Evolutionary conservation across 2,797 vertebrate species (phyloP), one percentile per base, ranked within the genome.

Genomic region (Rachycentron canadum): DNA sequence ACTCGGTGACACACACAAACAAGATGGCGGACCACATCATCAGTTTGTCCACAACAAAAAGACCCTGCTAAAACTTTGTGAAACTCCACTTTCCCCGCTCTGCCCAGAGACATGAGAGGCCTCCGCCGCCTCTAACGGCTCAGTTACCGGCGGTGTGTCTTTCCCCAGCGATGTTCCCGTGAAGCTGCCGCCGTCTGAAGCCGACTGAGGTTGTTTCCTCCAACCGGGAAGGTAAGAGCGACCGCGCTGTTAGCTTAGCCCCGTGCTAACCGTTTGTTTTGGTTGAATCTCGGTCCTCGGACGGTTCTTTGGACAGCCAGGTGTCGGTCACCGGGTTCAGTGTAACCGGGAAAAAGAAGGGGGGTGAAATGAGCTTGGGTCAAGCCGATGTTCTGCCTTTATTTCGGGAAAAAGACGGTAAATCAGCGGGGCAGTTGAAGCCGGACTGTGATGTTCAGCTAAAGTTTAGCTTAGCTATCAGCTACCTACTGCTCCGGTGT

Each of bases 1-100:
- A 11, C 34, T 13, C 32, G 38, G 47, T 66, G 34, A 49, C 43
- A 32, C 52, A 43, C 41, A 74, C 0, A 75, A 59, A 76, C 78
- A 92, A 91, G 87, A 90, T 90, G 88, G 89, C 88, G 86, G 85
- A 75, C 30, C 43, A 52, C 78, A 58, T 70, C 78, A 43, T 58
- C 50, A 38, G 69, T n/a, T 47, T 36, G 41, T 81, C 62, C 66
- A 69, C 19, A 76, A 82, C 76, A 74, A 41, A 61, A 52, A 85
- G 73, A 76, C 56, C 63, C 32, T 76, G 60, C 38, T 66, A 57
- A 60, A 90, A 89, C 73, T 86, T 81, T 77, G 69, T 41, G 40
- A 0, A 79, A 78, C 60, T 77, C 6, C 0, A 2, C 4, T 75
- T 79, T 58, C 17, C 17, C 32, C 26, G 62, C 26, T n/a, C 32